Conservation (phyloP, 2,113 vertebrate genomes). For the Calidris pugnax region DNA sequence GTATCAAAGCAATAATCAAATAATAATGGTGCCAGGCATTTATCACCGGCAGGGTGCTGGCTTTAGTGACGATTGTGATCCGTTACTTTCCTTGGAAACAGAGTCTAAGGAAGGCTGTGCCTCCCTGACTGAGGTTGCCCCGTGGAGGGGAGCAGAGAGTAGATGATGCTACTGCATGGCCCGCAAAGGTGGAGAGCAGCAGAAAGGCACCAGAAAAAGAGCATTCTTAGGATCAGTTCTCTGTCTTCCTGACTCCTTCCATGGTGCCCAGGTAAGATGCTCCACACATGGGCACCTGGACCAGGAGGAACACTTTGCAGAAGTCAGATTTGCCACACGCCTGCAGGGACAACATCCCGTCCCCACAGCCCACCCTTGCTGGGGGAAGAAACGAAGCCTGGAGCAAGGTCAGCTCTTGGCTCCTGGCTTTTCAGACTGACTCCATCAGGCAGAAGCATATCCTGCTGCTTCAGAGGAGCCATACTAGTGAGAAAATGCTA, state of each 20-base stretch:
- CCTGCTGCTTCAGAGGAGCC: not conserved
- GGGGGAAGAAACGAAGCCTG: not conserved
- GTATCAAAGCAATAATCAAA: not conserved
- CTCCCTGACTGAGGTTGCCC: not conserved
- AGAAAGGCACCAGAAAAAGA: not conserved
- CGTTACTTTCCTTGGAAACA: not conserved
- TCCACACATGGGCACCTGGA: fast-evolving
- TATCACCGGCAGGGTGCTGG: not conserved
- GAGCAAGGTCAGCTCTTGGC: not conserved
- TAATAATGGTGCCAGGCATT: not conserved
- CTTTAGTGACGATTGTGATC: not conserved
- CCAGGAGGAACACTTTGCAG: not conserved
- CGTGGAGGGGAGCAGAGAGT: not conserved
- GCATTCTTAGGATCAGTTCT: not conserved
- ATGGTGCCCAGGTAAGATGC: not conserved
- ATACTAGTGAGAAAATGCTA: not conserved
- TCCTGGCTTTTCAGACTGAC: not conserved
- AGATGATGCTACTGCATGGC: not conserved
- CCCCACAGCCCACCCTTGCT: not conserved
- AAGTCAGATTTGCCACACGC: not conserved
- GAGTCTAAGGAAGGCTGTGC: not conserved
- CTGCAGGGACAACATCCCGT: not conserved
- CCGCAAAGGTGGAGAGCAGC: not conserved
- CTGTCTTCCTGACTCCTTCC: not conserved
- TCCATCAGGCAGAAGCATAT: not conserved